Evolutionary conservation across 2,797 vertebrate species (phyloP), one percentile per base, ranked within the genome.

Genomic region (Labeo calbasu): DNA sequence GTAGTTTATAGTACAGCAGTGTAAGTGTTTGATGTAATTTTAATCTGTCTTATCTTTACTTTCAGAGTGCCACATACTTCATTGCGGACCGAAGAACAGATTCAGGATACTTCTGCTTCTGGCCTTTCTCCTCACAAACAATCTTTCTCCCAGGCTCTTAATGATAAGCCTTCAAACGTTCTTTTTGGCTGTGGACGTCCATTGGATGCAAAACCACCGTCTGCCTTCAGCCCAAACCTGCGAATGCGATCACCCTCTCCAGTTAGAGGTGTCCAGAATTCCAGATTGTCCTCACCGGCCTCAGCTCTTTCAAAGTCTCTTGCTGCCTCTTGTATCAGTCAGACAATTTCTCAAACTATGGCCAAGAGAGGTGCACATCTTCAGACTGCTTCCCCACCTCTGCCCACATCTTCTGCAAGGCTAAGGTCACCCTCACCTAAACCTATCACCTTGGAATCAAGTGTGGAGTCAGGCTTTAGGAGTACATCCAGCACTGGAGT

Each of bases 321-420:
- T 40, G 96, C 96, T 0, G 96, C 96, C 5, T 96, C 96, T 15
- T 96, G 94, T 70, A 96, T 96, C 84, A 96, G 96, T 80, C 96
- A 96, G 91, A 96, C 95, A 53, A 96, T 96, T 87, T 95, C 94
- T 85, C 96, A 96, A 89, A 96, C 93, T 76, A 91, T 96, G 84
- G 93, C 96, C 1, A 95, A 94, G 36, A 92, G 89, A 82, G 91
- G 72, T 53, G 61, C 57, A 13, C 81, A 57, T 19, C 86, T 89
- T 63, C 93, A 90, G 85, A 55, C 79, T 15, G 36, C 85, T 2
- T 76, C 91, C 40, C 40, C 57, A 28, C 69, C 21, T 50, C 69
- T 68, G 50, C 86, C 90, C 2, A 81, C 88, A 6, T 87, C 94
- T 40, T 71, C 84, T 2, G 71, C 90, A 3, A 89, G 85, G 32